Evolutionary conservation across 2,113 vertebrate genomes (phyloP), one percentile per base, ranked within the genome.

Genomic region (Dasyornis broadbenti): DNA sequence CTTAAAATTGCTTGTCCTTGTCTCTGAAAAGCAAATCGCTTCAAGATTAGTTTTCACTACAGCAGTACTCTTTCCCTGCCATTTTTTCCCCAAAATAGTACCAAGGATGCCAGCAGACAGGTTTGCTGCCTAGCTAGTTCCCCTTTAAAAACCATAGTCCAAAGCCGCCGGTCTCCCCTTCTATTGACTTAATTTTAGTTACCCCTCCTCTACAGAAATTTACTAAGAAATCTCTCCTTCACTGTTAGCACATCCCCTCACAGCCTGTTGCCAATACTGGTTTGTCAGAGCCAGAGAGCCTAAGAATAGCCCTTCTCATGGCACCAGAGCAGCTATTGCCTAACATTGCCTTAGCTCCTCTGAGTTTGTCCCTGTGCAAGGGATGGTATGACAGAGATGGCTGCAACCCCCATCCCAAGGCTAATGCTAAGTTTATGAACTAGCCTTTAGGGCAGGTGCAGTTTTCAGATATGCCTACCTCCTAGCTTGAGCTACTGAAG

Each of bases 271-370:
- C 66, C 19, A 71, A 11, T 6, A 39, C 19, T 37, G 28, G 28
- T 72, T 53, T 86, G 28, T 28, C 66, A 85, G 37, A 57, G 37
- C 15, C 33, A 60, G 45, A 5, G 31, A 56, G 45, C 7, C 75
- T 2, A 2, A 60, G 45, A 70, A 70, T 6, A 15, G 65, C 22
- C 24, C n/a, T 59, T 45, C 61, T 40, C 22, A 0, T 8, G 40
- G 57, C 71, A 50, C 44, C 0, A 0, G 24, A 75, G 66, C 21
- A 63, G 35, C 84, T 27, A 7, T 7, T 8, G 3, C 61, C 6
- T 10, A 68, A 40, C 30, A 44, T 15, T 31, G 26, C 76, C 16
- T 8, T 13, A n/a, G 8, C 66, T 61, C 27, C 52, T 31, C 37
- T 2, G 15, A 73, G 37, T 23, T n/a, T 15, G 30, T 30, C 37